Evolutionary conservation across 2,797 vertebrate genomes (phyloP), one percentile per base, ranked within the genome.

Genomic region (Sebastes paucispinis): DNA sequence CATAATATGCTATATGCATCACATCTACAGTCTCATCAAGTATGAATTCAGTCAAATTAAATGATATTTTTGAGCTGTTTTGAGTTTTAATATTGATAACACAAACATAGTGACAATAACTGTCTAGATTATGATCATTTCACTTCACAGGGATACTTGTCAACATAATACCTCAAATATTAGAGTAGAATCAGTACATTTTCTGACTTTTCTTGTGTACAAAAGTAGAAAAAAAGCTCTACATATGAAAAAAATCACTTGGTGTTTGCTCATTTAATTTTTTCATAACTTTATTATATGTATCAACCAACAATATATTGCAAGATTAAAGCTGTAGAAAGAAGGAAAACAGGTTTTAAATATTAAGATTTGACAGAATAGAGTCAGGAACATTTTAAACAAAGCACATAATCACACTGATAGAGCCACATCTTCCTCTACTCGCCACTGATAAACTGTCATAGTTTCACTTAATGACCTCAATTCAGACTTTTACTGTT

Each of bases 41-140:
- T 6, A 6, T 27, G 10, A 68, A 20, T 14, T 31, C 12, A 14
- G 62, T 64, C 62, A 24, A 14, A 14, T 63, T 3, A 34, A 8
- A n/a, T 34, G 0, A 34, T 0, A 62, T 22, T 13, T 24, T 24
- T 32, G 29, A 60, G 9, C 18, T 34, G 18, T 12, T 59, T 10
- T 0, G 29, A 62, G 29, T 32, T 32, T n/a, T 32, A 32, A 32
- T n/a, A n/a, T 0, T 60, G 29, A 50, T 20, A 50, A 50, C 9
- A 69, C 11, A 24, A 18, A 57, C 22, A 36, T 6, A 32, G 47
- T 54, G 1, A 36, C 24, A 25, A 13, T 25, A 24, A 69, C 13
- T 0, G 0, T 52, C 6, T n/a, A 52, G 6, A 18, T 52, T 6
- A 31, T 55, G n/a, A 22, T 69, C 5, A 18, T n/a, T 34, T 36